Evolutionary conservation across 2,888 invertebrate genomes (phyloP).

Genomic region (Acanthopleura granulata): DNA sequence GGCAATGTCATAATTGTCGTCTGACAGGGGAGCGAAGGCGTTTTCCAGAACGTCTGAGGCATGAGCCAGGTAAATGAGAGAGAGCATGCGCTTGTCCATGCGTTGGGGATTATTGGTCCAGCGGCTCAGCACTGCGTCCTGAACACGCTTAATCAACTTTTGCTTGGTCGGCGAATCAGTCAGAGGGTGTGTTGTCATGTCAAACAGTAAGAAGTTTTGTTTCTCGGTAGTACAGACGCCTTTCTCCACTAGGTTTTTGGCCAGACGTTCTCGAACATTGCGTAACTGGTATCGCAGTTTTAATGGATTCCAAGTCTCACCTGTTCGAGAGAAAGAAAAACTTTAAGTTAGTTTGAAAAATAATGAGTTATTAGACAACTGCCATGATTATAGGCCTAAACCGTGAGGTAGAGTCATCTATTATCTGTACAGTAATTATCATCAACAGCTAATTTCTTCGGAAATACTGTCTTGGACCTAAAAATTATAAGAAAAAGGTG

Average conservation of each 20-base stretch:
- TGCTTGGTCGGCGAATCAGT: conserved; percentile 96
- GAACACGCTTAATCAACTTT: conserved; percentile 93
- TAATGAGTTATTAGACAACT: too few relatives aligned
- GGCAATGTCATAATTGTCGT: conserved; percentile 96
- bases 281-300: conserved; percentile 98
- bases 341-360: too few relatives aligned
- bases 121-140: conserved; percentile 95
- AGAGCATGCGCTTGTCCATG: conserved; percentile 94
- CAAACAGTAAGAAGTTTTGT: conserved; percentile 98
- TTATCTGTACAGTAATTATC: too few relatives aligned
- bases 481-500: too few relatives aligned
- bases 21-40: conserved; percentile 96
- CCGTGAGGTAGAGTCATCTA: too few relatives aligned
- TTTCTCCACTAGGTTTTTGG: conserved; percentile 99
- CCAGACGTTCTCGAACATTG: conserved; percentile 98
- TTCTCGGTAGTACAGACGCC: conserved; percentile 99
- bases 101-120: conserved; percentile 97
- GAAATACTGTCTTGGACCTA: too few relatives aligned
- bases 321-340: conserved; percentile 70
- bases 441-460: too few relatives aligned
- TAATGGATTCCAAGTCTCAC: conserved; percentile 99
- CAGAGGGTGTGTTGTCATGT: conserved; percentile 99
- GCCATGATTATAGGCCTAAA: too few relatives aligned
- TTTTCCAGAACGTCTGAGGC: conserved; percentile 99
- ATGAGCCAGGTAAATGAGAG: conserved; percentile 94